Conservation (phyloP, 1,140 invertebrate genomes). For the Drosophila guanche region DNA sequence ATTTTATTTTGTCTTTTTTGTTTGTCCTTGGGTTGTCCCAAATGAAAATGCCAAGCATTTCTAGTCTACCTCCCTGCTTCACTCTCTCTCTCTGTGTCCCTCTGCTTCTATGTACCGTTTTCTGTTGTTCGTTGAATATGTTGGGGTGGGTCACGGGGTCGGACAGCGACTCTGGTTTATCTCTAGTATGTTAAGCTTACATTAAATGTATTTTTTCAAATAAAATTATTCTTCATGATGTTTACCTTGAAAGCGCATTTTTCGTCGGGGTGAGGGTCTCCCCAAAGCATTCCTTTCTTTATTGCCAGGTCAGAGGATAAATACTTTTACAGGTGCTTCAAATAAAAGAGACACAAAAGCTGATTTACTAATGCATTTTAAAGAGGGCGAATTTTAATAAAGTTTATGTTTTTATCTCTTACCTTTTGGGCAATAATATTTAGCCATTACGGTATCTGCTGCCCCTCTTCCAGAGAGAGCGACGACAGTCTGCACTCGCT, state of each 20-base stretch:
- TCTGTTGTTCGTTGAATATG: conserved; percentile 6
- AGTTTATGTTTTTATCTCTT: no score
- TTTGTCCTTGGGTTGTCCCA: conserved; percentile 38
- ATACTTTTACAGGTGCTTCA: no score
- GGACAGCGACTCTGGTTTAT: conserved; percentile 63
- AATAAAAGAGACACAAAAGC: no score
- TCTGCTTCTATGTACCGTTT: conserved; percentile 17
- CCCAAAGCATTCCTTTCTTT: no score
- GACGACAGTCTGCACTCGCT: no score
- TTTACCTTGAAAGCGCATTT: conserved; percentile 13
- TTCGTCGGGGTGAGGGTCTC: no score
- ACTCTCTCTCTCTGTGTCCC: neutral
- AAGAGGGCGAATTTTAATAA: no score
- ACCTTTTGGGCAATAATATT: no score
- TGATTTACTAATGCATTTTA: no score
- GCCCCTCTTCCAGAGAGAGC: no score
- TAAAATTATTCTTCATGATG: conserved; percentile 21
- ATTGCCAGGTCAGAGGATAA: no score
- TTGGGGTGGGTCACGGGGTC: conserved; percentile 60
- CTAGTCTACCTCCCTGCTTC: neutral
- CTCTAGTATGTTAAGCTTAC: conserved; percentile 36
- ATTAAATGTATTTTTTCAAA: conserved; percentile 35
- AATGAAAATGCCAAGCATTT: conserved; percentile 69
- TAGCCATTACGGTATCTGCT: no score
- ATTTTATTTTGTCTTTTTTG: neutral